Evolutionary conservation across 2,797 vertebrate species (phyloP), one percentile per base, ranked within the genome.

Genomic region (Microcaecilia unicolor): DNA sequence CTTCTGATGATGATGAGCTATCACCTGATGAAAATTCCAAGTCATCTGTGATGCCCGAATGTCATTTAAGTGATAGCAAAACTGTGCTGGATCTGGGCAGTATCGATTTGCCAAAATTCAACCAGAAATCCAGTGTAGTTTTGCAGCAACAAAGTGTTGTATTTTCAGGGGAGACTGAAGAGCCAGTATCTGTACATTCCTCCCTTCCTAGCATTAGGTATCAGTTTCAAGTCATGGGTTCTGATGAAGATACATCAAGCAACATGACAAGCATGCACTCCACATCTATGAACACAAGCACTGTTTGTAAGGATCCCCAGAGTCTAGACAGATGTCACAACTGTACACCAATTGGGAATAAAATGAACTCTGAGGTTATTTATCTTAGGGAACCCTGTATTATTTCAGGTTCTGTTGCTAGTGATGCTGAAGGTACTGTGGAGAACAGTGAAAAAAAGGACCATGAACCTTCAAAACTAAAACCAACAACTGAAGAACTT

Each of bases 1-100:
- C 96, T 26, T 99, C 92, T 23, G 92, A 96, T 50, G 93, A 98
- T 32, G 95, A 99, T 43, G 77, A 78, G 18, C 56, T 80, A 28
- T 81, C 82, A 37, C 79, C 79, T 4, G 92, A 95, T 57, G 82
- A 88, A 41, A 84, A 68, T 56, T 90, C 82, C 22, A 86, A 80
- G 55, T 64, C 75, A 47, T 79, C 80, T 33, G 0, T 73, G 46
- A 36, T 62, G 28, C 63, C 75, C 23, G 81, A 80, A 36, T 58
- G 61, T 31, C 76, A 78, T 25, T 49, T 74, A 46, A 82, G 53
- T 15, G 74, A 83, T 42, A 80, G 58, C 51, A 82, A 67, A 70
- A 72, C 66, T 1, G 8, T 70, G 5, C 28, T 79, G 41, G 66
- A 69, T 53, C 51, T 74, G 31, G 73, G 59, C 64, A 60, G 50